A percentile compares a stretch with the other conserved stretches of the same genome.
phyloP scores from a whole-genome alignment of 2,888 invertebrate genomes.

The Harpagoxenus sublaevis region DNA sequence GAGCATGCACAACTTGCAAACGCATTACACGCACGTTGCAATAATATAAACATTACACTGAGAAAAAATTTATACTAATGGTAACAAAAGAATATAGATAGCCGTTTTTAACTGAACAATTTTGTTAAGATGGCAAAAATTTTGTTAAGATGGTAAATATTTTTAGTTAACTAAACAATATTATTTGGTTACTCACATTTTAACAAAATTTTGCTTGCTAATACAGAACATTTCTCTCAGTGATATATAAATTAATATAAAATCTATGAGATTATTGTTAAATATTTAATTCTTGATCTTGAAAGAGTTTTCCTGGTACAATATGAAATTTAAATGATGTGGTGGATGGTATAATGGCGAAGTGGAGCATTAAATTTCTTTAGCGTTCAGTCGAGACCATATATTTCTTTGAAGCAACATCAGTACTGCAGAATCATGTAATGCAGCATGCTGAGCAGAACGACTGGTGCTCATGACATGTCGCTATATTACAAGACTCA shows the following conservation, averaged over 20 bases:
- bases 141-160: too few species aligned
- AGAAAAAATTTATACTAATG: too few species aligned
- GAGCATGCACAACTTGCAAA: neutral
- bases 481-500: conserved; percentile 36
- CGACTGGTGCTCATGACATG: conserved; percentile 21
- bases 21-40: neutral
- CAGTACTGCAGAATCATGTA: conserved; percentile 34
- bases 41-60: neutral
- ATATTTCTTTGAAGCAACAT: conserved; percentile 47
- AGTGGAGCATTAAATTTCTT: conserved; percentile 46
- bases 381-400: conserved; percentile 38
- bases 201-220: too few species aligned
- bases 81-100: too few species aligned
- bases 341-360: conserved; percentile 37
- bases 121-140: too few species aligned
- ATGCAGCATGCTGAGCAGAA: conserved; percentile 41
- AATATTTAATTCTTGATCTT: neutral
- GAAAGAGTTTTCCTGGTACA: neutral
- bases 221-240: too few species aligned
- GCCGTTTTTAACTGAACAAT: too few species aligned
- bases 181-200: too few species aligned
- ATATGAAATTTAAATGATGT: conserved; percentile 34
- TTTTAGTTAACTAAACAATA: too few species aligned
- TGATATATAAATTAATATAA: conserved; percentile 31
- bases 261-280: conserved; percentile 3